These are phyloP conservation scores for Epinotia bilunana DNA, from an alignment of 2,888 invertebrate genomes.

Conservation along the genomic window DNA sequence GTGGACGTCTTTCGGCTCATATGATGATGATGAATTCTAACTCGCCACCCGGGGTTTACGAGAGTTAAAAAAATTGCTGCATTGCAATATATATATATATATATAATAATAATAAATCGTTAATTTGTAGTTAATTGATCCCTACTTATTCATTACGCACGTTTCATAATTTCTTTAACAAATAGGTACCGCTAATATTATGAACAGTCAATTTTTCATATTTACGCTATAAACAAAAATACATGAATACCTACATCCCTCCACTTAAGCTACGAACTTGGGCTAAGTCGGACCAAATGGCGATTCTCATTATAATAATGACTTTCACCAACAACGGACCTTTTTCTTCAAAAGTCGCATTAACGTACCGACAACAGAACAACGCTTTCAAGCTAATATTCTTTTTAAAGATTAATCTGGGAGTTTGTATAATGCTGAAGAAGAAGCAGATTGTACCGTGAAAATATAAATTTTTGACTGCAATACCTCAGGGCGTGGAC, in stretches of 20 bases:
- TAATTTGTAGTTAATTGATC: no score
- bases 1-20: no score
- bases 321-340: constrained; percentile 69
- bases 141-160: no score
- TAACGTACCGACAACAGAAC: constrained; percentile 65
- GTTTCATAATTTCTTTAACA: no score
- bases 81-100: no score
- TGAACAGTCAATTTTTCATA: constrained; percentile 17
- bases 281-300: constrained; percentile 66
- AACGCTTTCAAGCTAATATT: constrained; percentile 50
- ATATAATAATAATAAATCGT: no score
- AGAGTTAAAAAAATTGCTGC: no score
- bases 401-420: constrained; percentile 32
- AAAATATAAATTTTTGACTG: background rate
- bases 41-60: no score
- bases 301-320: constrained; percentile 79
- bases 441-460: background rate
- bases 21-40: no score
- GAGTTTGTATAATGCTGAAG: constrained; percentile 17
- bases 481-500: no score
- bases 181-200: background rate
- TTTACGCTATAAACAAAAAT: constrained; percentile 32
- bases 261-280: constrained; percentile 49
- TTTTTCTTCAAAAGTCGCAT: constrained; percentile 72
- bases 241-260: constrained; percentile 42